Conservation (phyloP, 2,797 vertebrate genomes). For the Sebastes vulpes region DNA sequence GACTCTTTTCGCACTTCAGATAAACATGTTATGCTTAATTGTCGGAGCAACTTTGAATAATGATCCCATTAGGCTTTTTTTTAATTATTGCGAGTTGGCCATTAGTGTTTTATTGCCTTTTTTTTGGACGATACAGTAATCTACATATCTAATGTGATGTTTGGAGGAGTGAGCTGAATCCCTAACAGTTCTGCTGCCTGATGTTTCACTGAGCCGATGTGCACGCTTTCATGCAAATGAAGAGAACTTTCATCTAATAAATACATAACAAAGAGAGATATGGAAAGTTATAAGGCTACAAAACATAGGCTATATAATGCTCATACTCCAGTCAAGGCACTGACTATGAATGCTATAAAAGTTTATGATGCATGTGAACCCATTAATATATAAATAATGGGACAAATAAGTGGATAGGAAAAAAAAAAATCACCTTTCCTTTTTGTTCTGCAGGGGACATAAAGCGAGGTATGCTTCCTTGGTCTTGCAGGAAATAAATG, state of each 20-base stretch:
- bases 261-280: slow-evolving; percentile 10
- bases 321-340: background rate
- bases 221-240: slow-evolving; percentile 45
- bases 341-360: slow-evolving; percentile 13
- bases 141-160: slow-evolving; percentile 57
- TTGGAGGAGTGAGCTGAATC: slow-evolving; percentile 43
- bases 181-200: slow-evolving; percentile 16
- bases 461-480: slow-evolving; percentile 64
- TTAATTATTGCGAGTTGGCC: slow-evolving; percentile 40
- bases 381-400: slow-evolving; percentile 64
- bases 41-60: slow-evolving; percentile 56
- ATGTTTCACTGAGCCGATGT: slow-evolving; percentile 16
- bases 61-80: slow-evolving; percentile 57
- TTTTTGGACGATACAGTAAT: slow-evolving; percentile 30
- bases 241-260: slow-evolving; percentile 19
- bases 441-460: slow-evolving; percentile 61
- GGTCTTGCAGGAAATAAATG: slow-evolving; percentile 80
- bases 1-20: slow-evolving; percentile 39
- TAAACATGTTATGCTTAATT: slow-evolving; percentile 65
- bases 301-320: slow-evolving; percentile 18
- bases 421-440: slow-evolving; percentile 47
- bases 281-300: slow-evolving; percentile 7
- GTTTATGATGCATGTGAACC: slow-evolving; percentile 45
- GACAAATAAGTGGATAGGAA: slow-evolving; percentile 42
- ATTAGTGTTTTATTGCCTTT: slow-evolving; percentile 50